Percentiles rank a stretch among this genome's conserved stretches.
These are phyloP conservation scores for Heliornis fulica DNA, from an alignment of 2,113 vertebrate genomes.

Conservation along the genomic window DNA sequence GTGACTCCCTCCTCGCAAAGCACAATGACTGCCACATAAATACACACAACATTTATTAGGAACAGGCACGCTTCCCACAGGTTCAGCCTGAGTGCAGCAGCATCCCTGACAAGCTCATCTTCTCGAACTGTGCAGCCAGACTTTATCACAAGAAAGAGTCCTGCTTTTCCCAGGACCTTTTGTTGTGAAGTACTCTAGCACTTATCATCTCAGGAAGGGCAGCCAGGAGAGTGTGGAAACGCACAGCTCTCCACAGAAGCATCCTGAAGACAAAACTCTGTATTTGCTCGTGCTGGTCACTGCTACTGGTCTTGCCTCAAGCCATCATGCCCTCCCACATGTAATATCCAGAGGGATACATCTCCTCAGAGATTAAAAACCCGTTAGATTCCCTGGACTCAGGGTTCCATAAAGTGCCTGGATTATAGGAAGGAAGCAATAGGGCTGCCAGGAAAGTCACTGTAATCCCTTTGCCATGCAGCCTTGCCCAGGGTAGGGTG, in stretches of 20 bases:
- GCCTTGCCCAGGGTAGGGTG: not conserved
- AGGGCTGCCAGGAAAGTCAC: not conserved
- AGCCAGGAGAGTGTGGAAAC: not conserved
- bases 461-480: rapidly evolving
- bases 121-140: constrained; percentile 2
- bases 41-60: constrained; percentile 38
- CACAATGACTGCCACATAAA: constrained; percentile 51
- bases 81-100: constrained; percentile 48
- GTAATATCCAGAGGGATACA: not conserved
- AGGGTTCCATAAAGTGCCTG: rapidly evolving
- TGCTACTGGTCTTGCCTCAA: not conserved
- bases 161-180: constrained; percentile 24
- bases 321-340: rapidly evolving
- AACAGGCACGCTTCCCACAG: constrained; percentile 53
- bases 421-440: not conserved
- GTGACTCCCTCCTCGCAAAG: constrained; percentile 40
- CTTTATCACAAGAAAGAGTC: not conserved
- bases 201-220: not conserved
- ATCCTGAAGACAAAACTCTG: not conserved
- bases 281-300: not conserved
- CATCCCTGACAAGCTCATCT: constrained; percentile 30
- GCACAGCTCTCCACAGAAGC: not conserved
- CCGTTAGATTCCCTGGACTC: not conserved
- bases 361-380: not conserved
- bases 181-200: not conserved